Conservation (phyloP, 2,797 vertebrate genomes). For the Sebastes hubbsi region DNA sequence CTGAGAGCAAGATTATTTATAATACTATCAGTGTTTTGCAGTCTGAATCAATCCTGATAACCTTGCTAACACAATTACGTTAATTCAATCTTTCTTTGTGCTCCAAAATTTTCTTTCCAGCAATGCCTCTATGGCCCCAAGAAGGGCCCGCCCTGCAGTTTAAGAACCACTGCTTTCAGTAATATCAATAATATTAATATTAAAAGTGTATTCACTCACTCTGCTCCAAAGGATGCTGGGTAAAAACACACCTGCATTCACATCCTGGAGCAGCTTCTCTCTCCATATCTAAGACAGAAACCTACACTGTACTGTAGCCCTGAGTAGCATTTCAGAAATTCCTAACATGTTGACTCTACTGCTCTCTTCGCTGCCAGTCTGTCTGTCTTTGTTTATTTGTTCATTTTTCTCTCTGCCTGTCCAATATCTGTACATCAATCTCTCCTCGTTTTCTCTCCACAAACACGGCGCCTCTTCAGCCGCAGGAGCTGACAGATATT, state of each 20-base stretch:
- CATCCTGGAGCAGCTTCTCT: neutral
- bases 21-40: neutral
- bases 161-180: neutral
- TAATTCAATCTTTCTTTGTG: neutral
- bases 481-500: conserved; percentile 91
- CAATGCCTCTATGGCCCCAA: neutral
- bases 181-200: neutral
- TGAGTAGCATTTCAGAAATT: conserved; percentile 20
- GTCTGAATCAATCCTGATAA: neutral
- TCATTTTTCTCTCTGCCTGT: conserved; percentile 41
- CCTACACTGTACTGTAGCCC: neutral
- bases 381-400: conserved; percentile 50
- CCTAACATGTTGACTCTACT: conserved; percentile 18
- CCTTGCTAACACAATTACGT: neutral
- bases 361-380: neutral
- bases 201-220: neutral
- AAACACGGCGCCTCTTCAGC: conserved; percentile 74
- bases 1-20: neutral
- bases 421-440: conserved; percentile 40
- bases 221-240: neutral
- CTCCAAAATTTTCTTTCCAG: neutral
- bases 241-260: neutral
- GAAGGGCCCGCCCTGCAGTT: neutral
- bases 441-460: conserved; percentile 24
- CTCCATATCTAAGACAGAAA: neutral